A percentile compares a stretch with the other conserved stretches of the same genome.
phyloP scores from a whole-genome alignment of 2,888 invertebrate genomes.

The Netelia melanura region DNA sequence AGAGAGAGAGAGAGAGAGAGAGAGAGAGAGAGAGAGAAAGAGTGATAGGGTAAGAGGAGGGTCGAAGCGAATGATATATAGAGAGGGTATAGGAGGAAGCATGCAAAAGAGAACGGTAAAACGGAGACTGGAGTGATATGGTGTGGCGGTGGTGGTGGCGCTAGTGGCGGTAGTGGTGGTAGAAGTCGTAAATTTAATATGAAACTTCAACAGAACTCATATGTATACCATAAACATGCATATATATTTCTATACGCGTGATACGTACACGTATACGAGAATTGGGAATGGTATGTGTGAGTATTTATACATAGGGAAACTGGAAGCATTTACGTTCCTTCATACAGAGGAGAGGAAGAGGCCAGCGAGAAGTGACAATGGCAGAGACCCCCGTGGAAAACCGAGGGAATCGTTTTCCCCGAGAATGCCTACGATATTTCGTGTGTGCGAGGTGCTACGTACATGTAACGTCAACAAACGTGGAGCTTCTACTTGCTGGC shows the following conservation, averaged over 20 bases:
- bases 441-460: background rate
- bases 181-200: slow-evolving; percentile 81
- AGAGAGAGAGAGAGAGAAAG: slow-evolving; percentile 36
- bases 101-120: slow-evolving; percentile 49
- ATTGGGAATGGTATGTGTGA: background rate
- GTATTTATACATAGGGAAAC: slow-evolving; percentile 37
- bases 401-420: slow-evolving; percentile 33
- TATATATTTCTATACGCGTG: slow-evolving; percentile 15
- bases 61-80: slow-evolving; percentile 56
- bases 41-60: slow-evolving; percentile 17
- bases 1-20: slow-evolving; percentile 42
- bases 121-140: slow-evolving; percentile 39
- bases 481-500: slow-evolving; percentile 16
- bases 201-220: slow-evolving; percentile 79
- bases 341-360: slow-evolving; percentile 15
- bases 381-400: slow-evolving; percentile 32
- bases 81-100: slow-evolving; percentile 40
- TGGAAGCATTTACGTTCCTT: slow-evolving; percentile 6
- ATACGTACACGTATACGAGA: slow-evolving; percentile 4
- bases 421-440: slow-evolving; percentile 27
- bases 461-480: background rate
- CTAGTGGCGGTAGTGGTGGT: slow-evolving; percentile 10
- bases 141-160: slow-evolving; percentile 13
- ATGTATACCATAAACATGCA: slow-evolving; percentile 46
- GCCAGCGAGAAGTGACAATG: slow-evolving; percentile 75